These are phyloP conservation scores for Coracopsis vasa DNA, from an alignment of 2,113 vertebrate genomes.

Conservation along the genomic window DNA sequence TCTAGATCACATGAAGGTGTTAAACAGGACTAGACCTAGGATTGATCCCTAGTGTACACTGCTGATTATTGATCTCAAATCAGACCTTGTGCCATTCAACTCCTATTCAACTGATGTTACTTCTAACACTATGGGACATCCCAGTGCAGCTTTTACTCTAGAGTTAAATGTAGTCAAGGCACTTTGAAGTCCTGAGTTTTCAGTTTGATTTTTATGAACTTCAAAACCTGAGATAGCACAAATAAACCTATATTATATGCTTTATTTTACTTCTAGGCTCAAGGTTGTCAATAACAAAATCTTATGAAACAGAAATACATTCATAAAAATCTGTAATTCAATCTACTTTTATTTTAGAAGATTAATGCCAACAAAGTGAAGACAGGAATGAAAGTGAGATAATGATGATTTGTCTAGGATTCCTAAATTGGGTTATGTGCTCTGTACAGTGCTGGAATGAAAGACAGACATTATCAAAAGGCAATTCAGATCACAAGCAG, in stretches of 20 bases:
- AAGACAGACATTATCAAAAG: neutral
- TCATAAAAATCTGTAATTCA: neutral
- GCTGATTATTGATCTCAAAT: neutral
- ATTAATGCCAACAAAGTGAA: neutral
- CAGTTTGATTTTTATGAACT: neutral
- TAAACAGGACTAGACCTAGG: neutral
- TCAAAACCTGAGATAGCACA: neutral
- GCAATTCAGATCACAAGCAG: neutral
- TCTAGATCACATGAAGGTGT: neutral
- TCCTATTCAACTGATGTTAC: neutral
- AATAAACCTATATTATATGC: neutral
- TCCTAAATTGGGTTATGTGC: neutral
- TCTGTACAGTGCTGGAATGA: neutral
- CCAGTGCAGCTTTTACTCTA: neutral
- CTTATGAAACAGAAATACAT: neutral
- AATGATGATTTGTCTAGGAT: neutral
- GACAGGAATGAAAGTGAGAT: neutral
- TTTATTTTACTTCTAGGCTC: neutral
- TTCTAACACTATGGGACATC: neutral
- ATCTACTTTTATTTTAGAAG: neutral
- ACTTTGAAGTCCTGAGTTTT: neutral
- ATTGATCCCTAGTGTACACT: neutral
- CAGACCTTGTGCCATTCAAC: neutral
- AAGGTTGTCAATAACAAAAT: neutral
- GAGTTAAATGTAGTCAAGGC: neutral